Evolutionary conservation across 2,797 vertebrate genomes (phyloP).

Genomic region (Margarornis squamiger): DNA sequence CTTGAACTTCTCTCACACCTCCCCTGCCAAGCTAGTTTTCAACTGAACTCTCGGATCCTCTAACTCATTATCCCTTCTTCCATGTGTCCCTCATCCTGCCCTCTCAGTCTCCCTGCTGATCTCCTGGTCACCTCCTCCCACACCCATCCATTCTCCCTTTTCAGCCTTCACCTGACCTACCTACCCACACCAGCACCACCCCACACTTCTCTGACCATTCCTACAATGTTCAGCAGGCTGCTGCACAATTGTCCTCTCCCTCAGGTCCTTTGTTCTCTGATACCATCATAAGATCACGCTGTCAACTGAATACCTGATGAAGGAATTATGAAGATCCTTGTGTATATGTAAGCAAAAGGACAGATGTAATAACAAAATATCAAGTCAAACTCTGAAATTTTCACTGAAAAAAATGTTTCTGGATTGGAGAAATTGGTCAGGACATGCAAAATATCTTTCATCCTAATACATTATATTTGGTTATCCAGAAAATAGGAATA

Average conservation of each 20-base stretch:
- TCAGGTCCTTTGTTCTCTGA: background rate
- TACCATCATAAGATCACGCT: background rate
- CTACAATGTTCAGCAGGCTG: background rate
- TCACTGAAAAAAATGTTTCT: background rate
- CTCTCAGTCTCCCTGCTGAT: background rate
- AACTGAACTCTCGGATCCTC: background rate
- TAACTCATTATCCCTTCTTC: conserved; percentile 4
- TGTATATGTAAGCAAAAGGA: background rate
- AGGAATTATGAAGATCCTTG: background rate
- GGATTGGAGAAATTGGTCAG: background rate
- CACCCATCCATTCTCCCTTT: background rate
- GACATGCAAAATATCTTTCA: background rate
- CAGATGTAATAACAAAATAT: background rate
- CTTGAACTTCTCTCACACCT: background rate
- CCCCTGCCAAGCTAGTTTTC: background rate
- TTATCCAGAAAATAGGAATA: background rate
- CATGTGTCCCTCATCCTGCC: background rate
- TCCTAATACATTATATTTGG: background rate
- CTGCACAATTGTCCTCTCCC: background rate
- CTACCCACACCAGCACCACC: background rate
- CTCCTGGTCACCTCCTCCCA: background rate
- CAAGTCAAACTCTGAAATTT: background rate
- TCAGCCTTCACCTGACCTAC: background rate
- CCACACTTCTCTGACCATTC: rapidly evolving
- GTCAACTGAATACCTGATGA: background rate